phyloP scores from a whole-genome alignment of 2,113 vertebrate genomes.

The Ondatra zibethicus region DNA sequence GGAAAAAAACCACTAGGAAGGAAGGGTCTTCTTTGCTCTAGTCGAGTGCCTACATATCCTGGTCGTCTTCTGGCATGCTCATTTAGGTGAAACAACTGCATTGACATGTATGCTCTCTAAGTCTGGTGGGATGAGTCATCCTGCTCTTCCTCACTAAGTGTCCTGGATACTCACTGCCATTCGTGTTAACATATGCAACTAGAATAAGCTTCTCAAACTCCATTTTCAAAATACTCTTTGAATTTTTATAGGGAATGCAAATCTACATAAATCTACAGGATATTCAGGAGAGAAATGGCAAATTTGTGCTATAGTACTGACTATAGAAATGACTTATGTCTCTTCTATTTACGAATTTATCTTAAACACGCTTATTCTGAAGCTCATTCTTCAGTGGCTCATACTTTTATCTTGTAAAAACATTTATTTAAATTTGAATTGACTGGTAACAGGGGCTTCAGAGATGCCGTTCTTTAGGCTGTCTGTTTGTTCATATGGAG shows the following conservation, averaged over 20 bases:
- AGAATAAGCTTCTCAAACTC: slow-evolving; percentile 14
- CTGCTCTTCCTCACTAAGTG: neutral
- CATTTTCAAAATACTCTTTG: neutral
- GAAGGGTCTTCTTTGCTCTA: neutral
- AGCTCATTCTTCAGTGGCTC: neutral
- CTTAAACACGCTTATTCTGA: neutral
- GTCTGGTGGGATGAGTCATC: neutral
- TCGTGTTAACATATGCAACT: neutral
- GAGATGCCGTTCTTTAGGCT: neutral
- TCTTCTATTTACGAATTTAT: neutral
- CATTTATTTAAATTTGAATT: neutral
- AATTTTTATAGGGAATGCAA: neutral
- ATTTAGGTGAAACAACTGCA: neutral
- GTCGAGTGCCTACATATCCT: neutral
- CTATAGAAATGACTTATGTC: neutral
- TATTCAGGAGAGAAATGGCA: slow-evolving; percentile 6
- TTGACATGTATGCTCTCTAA: neutral
- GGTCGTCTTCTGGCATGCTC: neutral
- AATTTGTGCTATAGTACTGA: neutral
- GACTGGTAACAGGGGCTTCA: neutral
- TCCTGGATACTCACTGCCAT: neutral
- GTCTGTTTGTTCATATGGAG: neutral
- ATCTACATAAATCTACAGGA: neutral
- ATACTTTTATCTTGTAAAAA: neutral
- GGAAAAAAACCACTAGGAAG: neutral